phyloP scores from a whole-genome alignment of 2,797 vertebrate genomes.

The Sebastes cheni region DNA sequence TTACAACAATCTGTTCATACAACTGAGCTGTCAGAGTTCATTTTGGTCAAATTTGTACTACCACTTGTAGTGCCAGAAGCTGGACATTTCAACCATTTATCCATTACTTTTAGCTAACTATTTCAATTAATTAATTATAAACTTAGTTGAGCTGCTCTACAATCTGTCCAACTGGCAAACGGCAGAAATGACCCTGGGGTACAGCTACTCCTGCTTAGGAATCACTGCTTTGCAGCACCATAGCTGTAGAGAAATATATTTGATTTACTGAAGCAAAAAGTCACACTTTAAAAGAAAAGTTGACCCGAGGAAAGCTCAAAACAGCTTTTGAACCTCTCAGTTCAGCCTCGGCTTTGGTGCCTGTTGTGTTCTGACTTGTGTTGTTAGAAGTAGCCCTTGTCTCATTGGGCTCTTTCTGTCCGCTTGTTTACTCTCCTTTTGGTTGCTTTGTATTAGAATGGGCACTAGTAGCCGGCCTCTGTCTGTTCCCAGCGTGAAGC shows the following conservation, averaged over 20 bases:
- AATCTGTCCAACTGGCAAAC: not conserved
- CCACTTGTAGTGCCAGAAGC: not conserved
- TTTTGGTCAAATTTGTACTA: not conserved
- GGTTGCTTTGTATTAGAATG: conserved; percentile 54
- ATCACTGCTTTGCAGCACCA: not conserved
- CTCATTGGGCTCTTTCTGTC: conserved; percentile 39
- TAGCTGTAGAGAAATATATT: conserved; percentile 12
- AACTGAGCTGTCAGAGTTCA: not conserved
- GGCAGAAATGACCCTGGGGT: not conserved
- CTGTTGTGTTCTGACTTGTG: conserved; percentile 29
- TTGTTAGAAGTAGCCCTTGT: conserved; percentile 21
- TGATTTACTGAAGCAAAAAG: conserved; percentile 37
- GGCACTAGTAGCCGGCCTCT: conserved; percentile 29
- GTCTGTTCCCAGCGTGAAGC: conserved; percentile 56
- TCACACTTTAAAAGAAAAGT: conserved; percentile 1
- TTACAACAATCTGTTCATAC: not conserved
- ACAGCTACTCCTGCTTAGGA: not conserved
- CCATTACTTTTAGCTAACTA: not conserved
- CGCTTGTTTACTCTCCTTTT: conserved; percentile 60
- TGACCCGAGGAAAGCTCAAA: conserved; percentile 14
- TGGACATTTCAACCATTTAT: not conserved
- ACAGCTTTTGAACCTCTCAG: conserved; percentile 21
- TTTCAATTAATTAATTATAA: not conserved
- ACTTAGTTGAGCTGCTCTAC: not conserved
- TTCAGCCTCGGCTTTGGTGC: conserved; percentile 12